phyloP scores from a whole-genome alignment of 2,113 vertebrate species.

The cat (Felis catus) region F.catus_Fca126_mat1.0 CM031417.1:139571501-139572000 shows the following conservation, averaged over 20 bases:
- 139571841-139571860: neutral
- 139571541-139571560: rapidly evolving
- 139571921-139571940: neutral
- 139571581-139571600: too few relatives aligned
- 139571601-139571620: neutral
- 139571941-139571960: neutral
- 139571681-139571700: neutral
- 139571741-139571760: neutral
- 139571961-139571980: neutral
- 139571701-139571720: neutral
- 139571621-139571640: rapidly evolving
- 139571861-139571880: neutral
- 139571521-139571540: rapidly evolving
- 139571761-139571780: neutral
- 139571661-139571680: too few relatives aligned
- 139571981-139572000: neutral
- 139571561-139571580: neutral
- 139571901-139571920: neutral
- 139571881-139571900: neutral
- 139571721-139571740: neutral
- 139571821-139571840: neutral
- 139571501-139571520: rapidly evolving
- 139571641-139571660: neutral
- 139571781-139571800: neutral
- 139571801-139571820: neutral